Base-by-base conservation (phyloP, 2,113 vertebrate genomes). In the Thamnaconus septentrionalis region DNA sequence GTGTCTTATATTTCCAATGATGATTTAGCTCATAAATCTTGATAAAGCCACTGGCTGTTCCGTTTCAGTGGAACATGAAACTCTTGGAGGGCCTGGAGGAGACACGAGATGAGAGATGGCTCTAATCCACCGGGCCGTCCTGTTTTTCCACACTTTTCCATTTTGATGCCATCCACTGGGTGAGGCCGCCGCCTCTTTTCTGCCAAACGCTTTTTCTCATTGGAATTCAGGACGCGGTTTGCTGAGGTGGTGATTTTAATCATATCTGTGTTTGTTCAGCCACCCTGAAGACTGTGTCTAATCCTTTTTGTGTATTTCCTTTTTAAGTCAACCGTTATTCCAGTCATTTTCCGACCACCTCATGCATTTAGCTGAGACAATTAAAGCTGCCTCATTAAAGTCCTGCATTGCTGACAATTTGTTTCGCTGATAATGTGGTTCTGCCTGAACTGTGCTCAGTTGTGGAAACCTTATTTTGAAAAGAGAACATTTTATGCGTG, bases 1-100 rank as follows among this genome's bases (percentile, higher is more conserved):
- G 85, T 88, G 85, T 88, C 85, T 87, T 85, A 81, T 90, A 87
- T 90, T 88, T 90, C 87, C 84, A 79, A 83, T 83, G 81, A 83
- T 85, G 81, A 88, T 82, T 83, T 79, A 56, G 79, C 84, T 80
- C 88, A 87, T 90, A 90, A 87, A 90, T 90, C 88, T 83, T 87
- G 84, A 90, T 88, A 85, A 84, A 86, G 82, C 84, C 78, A 78
- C 72, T 71, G 86, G 86, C 88, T 84, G 81, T 87, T 88, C 80
- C 75, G 61, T 84, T 88, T 81, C 11, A n/a, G 61, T 81, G 81
- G 72, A 85, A 87, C 81, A 87, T 76, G 82, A 88, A 90, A 87
- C 84, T 73, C 76, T 31, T 70, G 61, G 69, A 76, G 78, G 77
- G 76, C 65, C 48, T 77, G 60, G 58, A 71, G 59, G 78, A 85